Evolutionary conservation across 2,797 vertebrate species (phyloP).

Genomic region (Enteromius radiatus): DNA sequence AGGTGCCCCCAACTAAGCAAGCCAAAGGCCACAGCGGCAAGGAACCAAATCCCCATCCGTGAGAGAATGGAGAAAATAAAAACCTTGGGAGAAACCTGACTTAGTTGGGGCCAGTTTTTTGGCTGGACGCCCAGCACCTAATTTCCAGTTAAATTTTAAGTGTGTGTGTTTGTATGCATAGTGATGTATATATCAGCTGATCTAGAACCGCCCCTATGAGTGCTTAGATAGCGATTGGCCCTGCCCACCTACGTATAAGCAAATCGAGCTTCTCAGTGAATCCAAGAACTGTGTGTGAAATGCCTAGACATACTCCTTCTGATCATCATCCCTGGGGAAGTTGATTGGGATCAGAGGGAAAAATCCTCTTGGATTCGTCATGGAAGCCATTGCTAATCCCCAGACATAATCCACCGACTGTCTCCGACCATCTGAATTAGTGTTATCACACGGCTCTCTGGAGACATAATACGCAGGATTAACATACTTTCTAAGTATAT

Average conservation of each 20-base stretch:
- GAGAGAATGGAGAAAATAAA: no score
- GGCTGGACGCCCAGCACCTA: no score
- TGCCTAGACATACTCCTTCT: background rate
- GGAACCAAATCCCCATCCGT: no score
- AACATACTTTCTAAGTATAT: conserved; percentile 30
- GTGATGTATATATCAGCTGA: conserved; percentile 10
- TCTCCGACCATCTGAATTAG: conserved; percentile 64
- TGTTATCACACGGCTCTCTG: conserved; percentile 29
- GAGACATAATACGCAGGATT: conserved; percentile 66
- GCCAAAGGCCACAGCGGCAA: no score
- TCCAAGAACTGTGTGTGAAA: conserved; percentile 15
- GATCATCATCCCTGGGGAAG: conserved; percentile 42
- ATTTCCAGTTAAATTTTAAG: no score
- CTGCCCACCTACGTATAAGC: background rate
- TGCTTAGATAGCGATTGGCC: background rate
- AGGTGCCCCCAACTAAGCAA: no score
- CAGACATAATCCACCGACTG: conserved; percentile 62
- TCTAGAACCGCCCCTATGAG: background rate
- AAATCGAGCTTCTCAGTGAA: background rate
- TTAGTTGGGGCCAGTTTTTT: no score
- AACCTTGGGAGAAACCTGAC: no score
- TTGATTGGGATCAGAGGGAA: conserved; percentile 62
- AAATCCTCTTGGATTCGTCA: conserved; percentile 65
- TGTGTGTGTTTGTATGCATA: no score
- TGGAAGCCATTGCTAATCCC: conserved; percentile 63